Evolutionary conservation across 2,113 vertebrate genomes (phyloP).

Genomic region (Brachyhypopomus occidentalis): DNA sequence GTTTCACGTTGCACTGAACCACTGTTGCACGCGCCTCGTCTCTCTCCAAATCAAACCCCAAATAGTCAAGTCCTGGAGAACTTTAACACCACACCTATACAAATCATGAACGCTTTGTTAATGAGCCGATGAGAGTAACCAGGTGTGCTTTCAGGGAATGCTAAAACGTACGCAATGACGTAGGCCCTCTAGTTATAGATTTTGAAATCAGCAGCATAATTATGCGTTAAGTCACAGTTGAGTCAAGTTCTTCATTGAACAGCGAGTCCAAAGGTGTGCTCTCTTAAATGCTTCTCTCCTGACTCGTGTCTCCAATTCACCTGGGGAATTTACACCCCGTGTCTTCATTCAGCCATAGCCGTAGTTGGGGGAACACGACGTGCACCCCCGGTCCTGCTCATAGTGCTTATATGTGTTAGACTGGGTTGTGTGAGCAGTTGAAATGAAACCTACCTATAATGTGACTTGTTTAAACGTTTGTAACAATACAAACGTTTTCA

Average conservation of each 20-base stretch:
- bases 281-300: not conserved
- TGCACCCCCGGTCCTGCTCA: too few relatives aligned
- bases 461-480: not conserved
- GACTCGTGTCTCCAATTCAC: conserved; percentile 14
- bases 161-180: too few relatives aligned
- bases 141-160: too few relatives aligned
- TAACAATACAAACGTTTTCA: not conserved
- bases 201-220: conserved; percentile 21
- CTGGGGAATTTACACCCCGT: not conserved
- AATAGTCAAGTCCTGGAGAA: too few relatives aligned
- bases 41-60: not conserved
- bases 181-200: too few relatives aligned
- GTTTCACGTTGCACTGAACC: not conserved
- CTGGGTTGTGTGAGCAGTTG: too few relatives aligned
- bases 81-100: too few relatives aligned
- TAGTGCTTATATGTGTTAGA: too few relatives aligned
- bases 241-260: conserved; percentile 34
- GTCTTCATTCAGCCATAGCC: conserved; percentile 12
- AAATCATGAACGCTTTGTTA: too few relatives aligned
- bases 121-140: too few relatives aligned
- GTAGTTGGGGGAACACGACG: too few relatives aligned
- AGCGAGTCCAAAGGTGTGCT: not conserved
- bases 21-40: not conserved
- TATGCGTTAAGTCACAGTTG: conserved; percentile 40
- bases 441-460: too few relatives aligned